Base-by-base conservation (phyloP, 2,888 invertebrate species). In the Branchinecta sandiegonensis region DNA sequence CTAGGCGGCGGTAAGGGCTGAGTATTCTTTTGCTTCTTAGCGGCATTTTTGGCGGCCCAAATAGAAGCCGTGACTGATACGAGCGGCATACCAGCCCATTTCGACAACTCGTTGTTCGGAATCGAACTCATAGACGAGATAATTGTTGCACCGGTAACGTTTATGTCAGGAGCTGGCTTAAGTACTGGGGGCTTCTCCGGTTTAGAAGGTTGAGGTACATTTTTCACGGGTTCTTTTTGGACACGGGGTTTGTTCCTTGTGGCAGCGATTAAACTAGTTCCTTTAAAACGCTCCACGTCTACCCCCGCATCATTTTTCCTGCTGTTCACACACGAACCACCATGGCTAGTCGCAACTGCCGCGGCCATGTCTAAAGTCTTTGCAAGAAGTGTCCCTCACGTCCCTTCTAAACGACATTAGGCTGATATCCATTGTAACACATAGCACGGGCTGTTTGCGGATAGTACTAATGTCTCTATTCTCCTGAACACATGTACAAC, bases 21-120 rank as follows among this genome's bases (percentile, higher is more conserved):
- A 14, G 23, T 9, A n/a, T 10, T 67, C 37, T 56, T 67, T 48
- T 56, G 47, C n/a, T 67, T 47, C 48, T 67, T 67, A n/a, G 67
- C 10, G 17, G 67, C 67, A 56, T 67, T 67, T 56, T 47, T 67
- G 5, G 67, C 67, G 14, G 67, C 50, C n/a, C 69, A 67, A 14
- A 69, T 65, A 48, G 67, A 84, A 23, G 77, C 75, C 56, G 87
- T 85, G 80, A 88, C 88, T 67, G 88, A 88, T 77, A 90, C 87
- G 72, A 90, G 82, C 65, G 90, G 90, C 75, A 88, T 86, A 72
- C 89, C 89, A 48, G 89, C 84, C 86, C 89, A 90, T 73, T 71
- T 71, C 14, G 70, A 50, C 23, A 48, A 46, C n/a, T 68, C 69
- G 46, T 70, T 70, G 10, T 23, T n/a, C 13, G 67, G 66, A 12